Base-by-base conservation (phyloP, 2,113 vertebrate species). In the Xiphophorus maculatus region DNA sequence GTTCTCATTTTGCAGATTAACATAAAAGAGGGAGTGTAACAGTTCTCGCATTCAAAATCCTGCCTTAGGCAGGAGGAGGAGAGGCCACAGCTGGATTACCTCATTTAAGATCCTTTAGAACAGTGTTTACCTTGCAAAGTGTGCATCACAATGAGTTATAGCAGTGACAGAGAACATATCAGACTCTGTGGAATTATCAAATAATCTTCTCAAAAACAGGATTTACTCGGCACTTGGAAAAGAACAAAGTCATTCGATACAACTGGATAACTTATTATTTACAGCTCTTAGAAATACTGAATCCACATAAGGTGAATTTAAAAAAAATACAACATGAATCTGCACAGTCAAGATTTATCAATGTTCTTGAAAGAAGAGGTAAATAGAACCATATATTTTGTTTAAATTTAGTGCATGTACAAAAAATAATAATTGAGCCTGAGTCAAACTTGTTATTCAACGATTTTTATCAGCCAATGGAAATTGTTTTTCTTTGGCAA, bases 1-100 rank as follows among this genome's bases (percentile, higher is more conserved):
- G 92, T 95, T 94, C 93, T 91, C 93, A 95, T 95, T 95, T 91
- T 81, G 74, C 80, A 90, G 91, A 94, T 95, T 94, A 94, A 92
- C 93, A 95, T 95, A 94, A 93, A 95, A 94, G 91, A 93, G 89
- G 90, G 92, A 89, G 93, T 91, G 89, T 84, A 85, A 90, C 92
- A 91, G 88, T 93, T 93, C 85, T 91, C 42, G 72, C 83, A 93
- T 93, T 92, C 85, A 91, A 88, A 89, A 85, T 73, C 71, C 75
- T 79, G 91, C 92, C 91, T 73, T 77, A 67, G 85, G 90, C 86
- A 69, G 72, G 79, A 85, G 88, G 87, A 89, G 89, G 86, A 88
- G 87, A 89, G 86, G 83, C 85, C 70, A 33, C 81, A 65, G 83
- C 82, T 87, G 91, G 92, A 94, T 93, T 88, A 93, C 91, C 89